Evolutionary conservation across 92 coral and sea anemone species (phyloP).

Genomic region (Bergia puertoricense): DNA sequence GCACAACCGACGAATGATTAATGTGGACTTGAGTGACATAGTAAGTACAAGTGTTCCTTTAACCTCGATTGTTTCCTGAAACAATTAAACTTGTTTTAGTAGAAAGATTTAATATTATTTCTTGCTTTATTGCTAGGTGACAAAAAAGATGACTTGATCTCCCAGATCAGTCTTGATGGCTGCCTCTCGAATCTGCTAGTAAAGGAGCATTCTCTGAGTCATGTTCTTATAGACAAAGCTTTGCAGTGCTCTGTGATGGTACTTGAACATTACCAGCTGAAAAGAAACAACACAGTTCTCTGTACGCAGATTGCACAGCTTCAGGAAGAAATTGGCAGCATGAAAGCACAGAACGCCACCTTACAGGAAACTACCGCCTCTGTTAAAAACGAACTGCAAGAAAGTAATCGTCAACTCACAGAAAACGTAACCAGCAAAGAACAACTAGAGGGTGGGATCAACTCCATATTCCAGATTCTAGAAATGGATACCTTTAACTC

Average conservation of each 20-base stretch:
- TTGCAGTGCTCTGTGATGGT: slow-evolving; percentile 80
- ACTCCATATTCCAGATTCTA: slow-evolving; percentile 70
- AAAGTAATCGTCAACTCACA: slow-evolving; percentile 1
- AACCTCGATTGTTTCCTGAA: too few relatives aligned
- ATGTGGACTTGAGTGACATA: slow-evolving; percentile 66
- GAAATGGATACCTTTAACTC: background rate
- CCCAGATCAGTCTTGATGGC: background rate
- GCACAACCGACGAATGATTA: slow-evolving; percentile 75
- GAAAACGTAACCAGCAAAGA: slow-evolving; percentile 51
- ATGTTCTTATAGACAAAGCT: slow-evolving; percentile 92
- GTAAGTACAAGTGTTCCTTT: slow-evolving; percentile 45
- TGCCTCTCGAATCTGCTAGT: slow-evolving; percentile 36
- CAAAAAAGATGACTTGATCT: slow-evolving; percentile 3
- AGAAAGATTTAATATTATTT: background rate
- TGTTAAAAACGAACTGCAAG: slow-evolving; percentile 3
- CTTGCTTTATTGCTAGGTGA: slow-evolving; percentile 11
- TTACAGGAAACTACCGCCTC: background rate
- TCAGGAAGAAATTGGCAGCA: slow-evolving; percentile 63
- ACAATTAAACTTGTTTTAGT: too few relatives aligned
- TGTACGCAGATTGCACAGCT: slow-evolving; percentile 53
- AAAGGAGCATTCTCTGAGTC: slow-evolving; percentile 80
- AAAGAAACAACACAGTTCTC: slow-evolving; percentile 50
- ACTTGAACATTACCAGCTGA: slow-evolving; percentile 63
- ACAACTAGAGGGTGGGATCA: slow-evolving; percentile 66
- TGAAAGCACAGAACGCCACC: slow-evolving; percentile 46